Evolutionary conservation across 1,140 invertebrate genomes (phyloP).

Genomic region (Drosophila gunungcola): DNA sequence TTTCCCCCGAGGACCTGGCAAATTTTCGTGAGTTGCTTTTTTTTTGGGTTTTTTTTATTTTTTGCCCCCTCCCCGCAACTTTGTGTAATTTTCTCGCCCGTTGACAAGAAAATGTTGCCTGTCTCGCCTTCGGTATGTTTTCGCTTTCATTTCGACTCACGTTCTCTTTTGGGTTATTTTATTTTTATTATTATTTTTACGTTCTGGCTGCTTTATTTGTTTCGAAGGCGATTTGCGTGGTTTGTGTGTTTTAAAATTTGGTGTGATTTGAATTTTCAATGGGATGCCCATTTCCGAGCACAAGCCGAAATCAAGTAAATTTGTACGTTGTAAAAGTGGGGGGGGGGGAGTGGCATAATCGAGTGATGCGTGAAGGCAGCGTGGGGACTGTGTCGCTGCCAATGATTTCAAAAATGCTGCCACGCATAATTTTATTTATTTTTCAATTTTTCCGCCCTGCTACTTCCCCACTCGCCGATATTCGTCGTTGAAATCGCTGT

Average conservation of each 20-base stretch:
- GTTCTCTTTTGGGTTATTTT: constrained; percentile 27
- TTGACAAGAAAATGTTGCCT: constrained; percentile 45
- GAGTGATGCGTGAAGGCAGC: constrained; percentile 54
- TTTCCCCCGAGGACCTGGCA: neutral
- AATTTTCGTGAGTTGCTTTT: neutral
- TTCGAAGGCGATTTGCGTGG: constrained; percentile 67
- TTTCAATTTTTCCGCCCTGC: constrained; percentile 69
- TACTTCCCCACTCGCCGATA: neutral
- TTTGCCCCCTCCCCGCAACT: constrained; percentile 3
- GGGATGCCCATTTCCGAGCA: constrained; percentile 44
- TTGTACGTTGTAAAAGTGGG: constrained; percentile 34
- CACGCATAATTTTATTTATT: constrained; percentile 81
- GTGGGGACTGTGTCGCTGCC: constrained; percentile 5
- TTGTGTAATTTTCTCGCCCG: constrained; percentile 53
- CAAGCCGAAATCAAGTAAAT: constrained; percentile 40
- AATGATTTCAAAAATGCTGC: constrained; percentile 70
- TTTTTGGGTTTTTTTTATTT: constrained; percentile 12
- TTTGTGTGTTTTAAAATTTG: constrained; percentile 82
- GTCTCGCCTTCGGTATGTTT: constrained; percentile 14
- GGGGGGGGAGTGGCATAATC: constrained; percentile 26
- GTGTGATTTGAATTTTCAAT: constrained; percentile 80
- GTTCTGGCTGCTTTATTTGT: constrained; percentile 72
- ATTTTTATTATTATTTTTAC: constrained; percentile 78
- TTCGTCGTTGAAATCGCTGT: neutral
- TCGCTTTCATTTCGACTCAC: constrained; percentile 14